A percentile compares a stretch with the other conserved stretches of the same genome.
These are phyloP conservation scores for Drosophila atripex DNA, from an alignment of 2,888 invertebrate species.

Conservation along the genomic window DNA sequence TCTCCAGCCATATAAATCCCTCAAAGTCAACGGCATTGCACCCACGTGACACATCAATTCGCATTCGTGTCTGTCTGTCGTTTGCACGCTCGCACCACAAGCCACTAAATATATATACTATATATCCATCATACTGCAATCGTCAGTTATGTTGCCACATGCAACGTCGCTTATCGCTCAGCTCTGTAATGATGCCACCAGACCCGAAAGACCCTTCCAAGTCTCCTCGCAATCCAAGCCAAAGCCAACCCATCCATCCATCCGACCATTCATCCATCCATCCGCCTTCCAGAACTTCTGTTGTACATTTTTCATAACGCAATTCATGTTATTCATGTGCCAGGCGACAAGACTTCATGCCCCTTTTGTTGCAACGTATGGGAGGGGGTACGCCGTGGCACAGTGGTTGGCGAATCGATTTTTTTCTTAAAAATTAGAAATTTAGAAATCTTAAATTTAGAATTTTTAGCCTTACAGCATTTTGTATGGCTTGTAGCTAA, in stretches of 20 bases:
- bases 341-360: constrained; percentile 33
- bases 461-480: neutral
- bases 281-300: constrained; percentile 27
- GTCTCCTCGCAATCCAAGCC: neutral
- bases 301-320: constrained; percentile 49
- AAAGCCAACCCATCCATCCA: constrained; percentile 23
- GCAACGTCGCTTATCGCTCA: constrained; percentile 78
- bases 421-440: no score
- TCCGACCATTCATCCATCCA: constrained; percentile 1
- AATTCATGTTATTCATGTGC: constrained; percentile 53
- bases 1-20: constrained; percentile 63
- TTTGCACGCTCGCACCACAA: constrained; percentile 33
- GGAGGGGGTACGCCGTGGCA: neutral
- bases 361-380: neutral
- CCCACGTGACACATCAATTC: constrained; percentile 78
- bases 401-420: constrained; percentile 27
- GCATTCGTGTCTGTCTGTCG: constrained; percentile 59
- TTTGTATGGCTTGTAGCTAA: neutral
- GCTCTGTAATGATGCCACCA: constrained; percentile 74
- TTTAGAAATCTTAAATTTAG: no score
- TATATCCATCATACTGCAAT: constrained; percentile 74
- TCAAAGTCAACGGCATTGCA: constrained; percentile 72
- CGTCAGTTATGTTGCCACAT: constrained; percentile 75
- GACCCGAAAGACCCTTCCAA: constrained; percentile 11
- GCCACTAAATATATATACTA: constrained; percentile 7